phyloP scores from a whole-genome alignment of 2,113 vertebrate genomes.

The Myocastor coypus region DNA sequence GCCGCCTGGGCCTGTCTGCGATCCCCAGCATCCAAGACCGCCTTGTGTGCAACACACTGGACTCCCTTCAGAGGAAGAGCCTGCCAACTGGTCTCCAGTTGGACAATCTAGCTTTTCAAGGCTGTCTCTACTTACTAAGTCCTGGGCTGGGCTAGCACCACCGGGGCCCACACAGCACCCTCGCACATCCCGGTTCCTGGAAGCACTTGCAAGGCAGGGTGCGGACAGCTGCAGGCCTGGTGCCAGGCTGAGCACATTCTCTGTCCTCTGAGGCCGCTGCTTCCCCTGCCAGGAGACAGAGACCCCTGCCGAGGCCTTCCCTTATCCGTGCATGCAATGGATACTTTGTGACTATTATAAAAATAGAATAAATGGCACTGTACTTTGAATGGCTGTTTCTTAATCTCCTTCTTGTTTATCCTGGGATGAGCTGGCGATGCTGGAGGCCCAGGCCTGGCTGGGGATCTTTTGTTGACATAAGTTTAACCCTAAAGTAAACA shows the following conservation, averaged over 20 bases:
- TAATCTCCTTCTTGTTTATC: not conserved
- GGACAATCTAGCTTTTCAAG: not conserved
- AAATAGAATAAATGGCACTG: not conserved
- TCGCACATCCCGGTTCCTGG: not conserved
- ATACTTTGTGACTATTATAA: not conserved
- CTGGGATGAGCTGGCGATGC: not conserved
- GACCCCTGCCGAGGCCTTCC: not conserved
- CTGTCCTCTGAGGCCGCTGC: not conserved
- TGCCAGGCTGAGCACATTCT: too few relatives aligned
- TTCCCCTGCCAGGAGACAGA: not conserved
- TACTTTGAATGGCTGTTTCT: not conserved
- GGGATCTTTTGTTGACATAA: not conserved
- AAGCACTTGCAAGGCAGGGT: not conserved
- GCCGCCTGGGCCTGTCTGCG: not conserved
- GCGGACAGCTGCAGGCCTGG: too few relatives aligned
- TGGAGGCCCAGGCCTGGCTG: not conserved
- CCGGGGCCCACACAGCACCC: not conserved
- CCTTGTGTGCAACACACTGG: not conserved
- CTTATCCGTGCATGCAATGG: not conserved
- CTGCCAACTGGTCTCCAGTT: conserved; percentile 1
- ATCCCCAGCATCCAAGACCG: not conserved
- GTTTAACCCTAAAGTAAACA: conserved; percentile 42
- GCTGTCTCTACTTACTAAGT: not conserved
- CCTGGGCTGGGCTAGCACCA: not conserved
- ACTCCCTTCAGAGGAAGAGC: not conserved